Percentiles rank a stretch among this genome's conserved stretches.
Evolutionary conservation across 2,113 vertebrate genomes (phyloP).

Genomic region (Lontra canadensis): DNA sequence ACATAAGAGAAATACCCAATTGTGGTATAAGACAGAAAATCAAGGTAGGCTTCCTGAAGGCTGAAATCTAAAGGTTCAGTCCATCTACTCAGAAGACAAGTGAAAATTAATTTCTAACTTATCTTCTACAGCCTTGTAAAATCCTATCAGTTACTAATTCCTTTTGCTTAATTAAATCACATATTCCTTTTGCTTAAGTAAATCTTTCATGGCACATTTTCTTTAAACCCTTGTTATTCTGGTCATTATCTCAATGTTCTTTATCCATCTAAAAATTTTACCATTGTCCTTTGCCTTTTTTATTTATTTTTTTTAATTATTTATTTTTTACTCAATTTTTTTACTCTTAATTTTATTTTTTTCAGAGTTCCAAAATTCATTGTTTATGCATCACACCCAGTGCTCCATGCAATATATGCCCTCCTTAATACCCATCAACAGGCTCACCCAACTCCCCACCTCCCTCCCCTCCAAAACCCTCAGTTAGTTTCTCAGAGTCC

Average conservation of each 20-base stretch:
- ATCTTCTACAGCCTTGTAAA: background rate
- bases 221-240: slow-evolving; percentile 1
- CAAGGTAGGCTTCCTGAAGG: background rate
- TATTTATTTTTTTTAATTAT: background rate
- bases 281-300: background rate
- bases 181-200: background rate
- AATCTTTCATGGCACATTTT: background rate
- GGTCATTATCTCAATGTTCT: background rate
- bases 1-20: background rate
- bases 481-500: too few relatives aligned
- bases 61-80: background rate
- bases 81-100: background rate
- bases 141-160: background rate
- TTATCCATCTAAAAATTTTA: background rate
- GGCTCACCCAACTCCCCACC: too few relatives aligned
- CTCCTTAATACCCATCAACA: too few relatives aligned
- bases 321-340: background rate
- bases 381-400: too few relatives aligned
- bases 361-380: too few relatives aligned
- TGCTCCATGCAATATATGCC: too few relatives aligned
- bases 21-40: too few relatives aligned
- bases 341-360: too few relatives aligned
- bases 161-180: background rate
- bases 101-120: background rate
- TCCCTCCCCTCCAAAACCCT: too few relatives aligned